phyloP scores from a whole-genome alignment of 2,797 vertebrate genomes.

The Alexandromys oeconomus region DNA sequence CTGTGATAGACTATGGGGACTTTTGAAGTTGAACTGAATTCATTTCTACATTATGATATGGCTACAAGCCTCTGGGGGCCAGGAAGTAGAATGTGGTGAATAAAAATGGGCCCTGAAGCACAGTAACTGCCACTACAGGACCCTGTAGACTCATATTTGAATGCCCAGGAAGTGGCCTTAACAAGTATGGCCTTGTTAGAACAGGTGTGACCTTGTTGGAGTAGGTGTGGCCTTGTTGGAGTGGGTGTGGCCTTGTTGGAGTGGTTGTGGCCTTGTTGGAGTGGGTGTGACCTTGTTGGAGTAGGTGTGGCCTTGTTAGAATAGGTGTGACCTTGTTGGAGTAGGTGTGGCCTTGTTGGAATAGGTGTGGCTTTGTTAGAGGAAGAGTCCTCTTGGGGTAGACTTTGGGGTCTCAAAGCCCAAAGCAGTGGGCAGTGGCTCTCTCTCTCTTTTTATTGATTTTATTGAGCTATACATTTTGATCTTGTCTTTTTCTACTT shows the following conservation, averaged over 20 bases:
- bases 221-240: background rate
- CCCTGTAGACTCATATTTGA: background rate
- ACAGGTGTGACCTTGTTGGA: background rate
- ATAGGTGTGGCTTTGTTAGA: no score
- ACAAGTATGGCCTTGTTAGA: no score
- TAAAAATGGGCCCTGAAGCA: background rate
- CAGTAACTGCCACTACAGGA: no score
- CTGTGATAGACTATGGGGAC: background rate
- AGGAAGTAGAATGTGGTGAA: background rate
- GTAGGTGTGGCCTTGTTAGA: no score
- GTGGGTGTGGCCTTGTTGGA: no score
- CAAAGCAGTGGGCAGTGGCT: background rate
- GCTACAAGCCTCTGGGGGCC: background rate
- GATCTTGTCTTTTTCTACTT: no score
- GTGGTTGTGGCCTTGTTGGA: background rate
- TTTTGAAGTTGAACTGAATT: background rate
- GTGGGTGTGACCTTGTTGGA: background rate
- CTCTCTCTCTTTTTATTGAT: background rate
- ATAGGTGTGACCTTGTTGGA: no score
- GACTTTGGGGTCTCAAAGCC: background rate
- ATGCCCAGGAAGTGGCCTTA: background rate
- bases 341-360: no score
- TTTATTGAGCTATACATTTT: no score
- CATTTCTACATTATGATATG: background rate
- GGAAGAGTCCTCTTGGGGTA: background rate